These are phyloP conservation scores for Polyergus mexicanus DNA, from an alignment of 1,140 invertebrate genomes.

Conservation along the genomic window DNA sequence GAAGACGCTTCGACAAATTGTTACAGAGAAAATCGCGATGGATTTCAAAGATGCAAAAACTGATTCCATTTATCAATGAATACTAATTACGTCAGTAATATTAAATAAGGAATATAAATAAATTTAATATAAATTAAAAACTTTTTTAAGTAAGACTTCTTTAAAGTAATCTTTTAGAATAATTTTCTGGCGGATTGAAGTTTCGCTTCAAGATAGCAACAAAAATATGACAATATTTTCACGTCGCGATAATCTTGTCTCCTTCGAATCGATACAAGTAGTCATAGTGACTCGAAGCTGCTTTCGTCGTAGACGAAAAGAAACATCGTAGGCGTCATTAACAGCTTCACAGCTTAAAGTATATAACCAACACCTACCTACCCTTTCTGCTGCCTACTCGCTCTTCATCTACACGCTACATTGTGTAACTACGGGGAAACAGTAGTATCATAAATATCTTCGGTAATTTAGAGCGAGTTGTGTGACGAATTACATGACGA, in stretches of 20 bases:
- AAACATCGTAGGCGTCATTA: constrained; percentile 55
- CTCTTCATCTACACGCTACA: constrained; percentile 49
- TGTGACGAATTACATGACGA: constrained; percentile 29
- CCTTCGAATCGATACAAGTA: constrained; percentile 33
- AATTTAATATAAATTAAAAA: constrained; percentile 12
- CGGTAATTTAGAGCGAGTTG: constrained; percentile 32
- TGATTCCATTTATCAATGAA: neutral
- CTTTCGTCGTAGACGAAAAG: constrained; percentile 34
- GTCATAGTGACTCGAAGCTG: neutral
- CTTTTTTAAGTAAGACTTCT: neutral
- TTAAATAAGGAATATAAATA: neutral
- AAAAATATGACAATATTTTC: neutral
- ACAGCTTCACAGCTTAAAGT: constrained; percentile 41
- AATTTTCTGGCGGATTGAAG: neutral
- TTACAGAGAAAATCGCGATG: neutral
- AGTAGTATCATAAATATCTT: constrained; percentile 63
- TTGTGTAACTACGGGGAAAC: constrained; percentile 58
- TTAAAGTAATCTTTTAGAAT: neutral
- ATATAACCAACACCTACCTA: constrained; percentile 42
- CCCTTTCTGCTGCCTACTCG: constrained; percentile 47
- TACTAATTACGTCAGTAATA: neutral
- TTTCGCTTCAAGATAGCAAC: neutral
- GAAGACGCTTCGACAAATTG: constrained; percentile 2
- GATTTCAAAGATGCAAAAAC: neutral
- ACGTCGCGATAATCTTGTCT: neutral